Base-by-base conservation (phyloP, 2,797 vertebrate species). In the Hippoglossus hippoglossus region DNA sequence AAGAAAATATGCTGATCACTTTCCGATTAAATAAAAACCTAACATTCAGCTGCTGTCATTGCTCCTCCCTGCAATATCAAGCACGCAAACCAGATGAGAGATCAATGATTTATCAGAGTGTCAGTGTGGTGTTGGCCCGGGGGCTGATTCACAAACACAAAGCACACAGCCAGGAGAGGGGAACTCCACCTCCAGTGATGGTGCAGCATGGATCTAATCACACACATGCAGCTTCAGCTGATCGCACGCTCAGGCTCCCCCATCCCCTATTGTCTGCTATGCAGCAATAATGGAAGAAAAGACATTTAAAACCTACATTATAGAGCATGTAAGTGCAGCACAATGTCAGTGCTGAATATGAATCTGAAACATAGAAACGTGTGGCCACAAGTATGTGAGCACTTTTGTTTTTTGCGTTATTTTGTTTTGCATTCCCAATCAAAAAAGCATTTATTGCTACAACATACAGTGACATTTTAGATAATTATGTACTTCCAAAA, bases 91-190 rank as follows among this genome's bases (percentile, higher is more conserved):
- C 77, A 75, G 71, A 69, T 3, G 22, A 80, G 68, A 77, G 86
- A 91, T 92, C 84, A 90, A 87, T 93, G 89, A 90, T 92, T 91
- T 89, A 91, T 91, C 87, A 82, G 78, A 31, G 86, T 83, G 91
- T 87, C 87, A 77, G 77, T 63, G 83, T 80, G 79, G 63, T 22
- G 73, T 78, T 76, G 75, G 83, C 78, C 87, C 22, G 24, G 41
- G 41, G 84, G 89, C 87, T 83, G 68, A 77, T 74, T 80, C 84
- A 79, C 75, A 85, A 89, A 87, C 80, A 90, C 77, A 84, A 85
- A 85, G 79, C 81, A 60, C 64, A 63, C 77, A 70, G 75, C 62
- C 73, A 86, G 75, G 69, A 81, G 78, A 80, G 82, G 68, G 81
- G 67, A 86, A 86, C 82, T 86, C 87, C 80, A 75, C 70, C 84